phyloP scores from a whole-genome alignment of 2,797 vertebrate species.

The Halcyon leucocephala region DNA sequence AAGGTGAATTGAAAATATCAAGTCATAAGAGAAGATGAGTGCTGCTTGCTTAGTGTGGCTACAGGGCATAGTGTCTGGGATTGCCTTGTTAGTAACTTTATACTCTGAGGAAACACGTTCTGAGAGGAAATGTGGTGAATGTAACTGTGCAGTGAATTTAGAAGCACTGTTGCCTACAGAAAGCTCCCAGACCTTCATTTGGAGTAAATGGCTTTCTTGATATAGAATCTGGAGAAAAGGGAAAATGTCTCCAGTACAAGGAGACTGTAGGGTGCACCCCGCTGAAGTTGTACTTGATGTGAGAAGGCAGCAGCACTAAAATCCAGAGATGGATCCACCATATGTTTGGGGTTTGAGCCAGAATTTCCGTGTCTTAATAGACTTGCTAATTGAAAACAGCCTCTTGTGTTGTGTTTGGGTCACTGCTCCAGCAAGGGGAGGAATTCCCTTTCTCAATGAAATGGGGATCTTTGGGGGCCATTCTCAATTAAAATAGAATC shows the following conservation, averaged over 20 bases:
- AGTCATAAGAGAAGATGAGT: not conserved
- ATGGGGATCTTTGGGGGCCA: not conserved
- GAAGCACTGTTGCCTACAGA: not conserved
- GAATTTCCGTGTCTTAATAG: not conserved
- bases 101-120: not conserved
- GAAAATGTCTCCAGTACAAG: not conserved
- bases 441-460: not conserved
- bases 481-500: not conserved
- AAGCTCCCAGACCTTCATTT: not conserved
- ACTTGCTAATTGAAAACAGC: conserved; percentile 5
- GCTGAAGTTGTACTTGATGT: not conserved
- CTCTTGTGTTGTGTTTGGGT: not conserved
- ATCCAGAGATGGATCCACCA: not conserved
- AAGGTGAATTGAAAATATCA: not conserved
- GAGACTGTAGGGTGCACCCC: not conserved
- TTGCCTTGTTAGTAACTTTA: not conserved
- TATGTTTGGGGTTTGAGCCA: not conserved
- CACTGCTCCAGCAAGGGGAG: not conserved
- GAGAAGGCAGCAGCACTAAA: not conserved
- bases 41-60: not conserved
- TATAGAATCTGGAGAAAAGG: not conserved
- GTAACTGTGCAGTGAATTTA: not conserved
- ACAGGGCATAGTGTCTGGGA: not conserved
- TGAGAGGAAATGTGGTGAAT: not conserved
- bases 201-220: not conserved